phyloP scores from a whole-genome alignment of 2,888 invertebrate species.

The Scelioninae gen. 2 region DNA sequence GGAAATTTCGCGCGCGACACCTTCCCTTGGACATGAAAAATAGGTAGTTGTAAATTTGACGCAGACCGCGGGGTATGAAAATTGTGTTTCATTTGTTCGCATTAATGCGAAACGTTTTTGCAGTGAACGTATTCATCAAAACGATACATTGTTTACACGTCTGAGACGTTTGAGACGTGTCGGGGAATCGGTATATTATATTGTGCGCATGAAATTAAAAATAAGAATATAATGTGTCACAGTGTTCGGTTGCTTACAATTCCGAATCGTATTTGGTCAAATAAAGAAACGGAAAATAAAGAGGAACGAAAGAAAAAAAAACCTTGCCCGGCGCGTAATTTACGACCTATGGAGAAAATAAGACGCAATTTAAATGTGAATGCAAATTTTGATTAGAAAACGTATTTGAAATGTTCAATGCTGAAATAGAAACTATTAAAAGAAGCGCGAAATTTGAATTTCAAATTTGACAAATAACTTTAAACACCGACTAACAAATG shows the following conservation, averaged over 20 bases:
- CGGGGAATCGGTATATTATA: slow-evolving; percentile 41
- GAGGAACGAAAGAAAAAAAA: too few species aligned
- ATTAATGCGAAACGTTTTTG: slow-evolving; percentile 27
- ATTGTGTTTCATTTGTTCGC: slow-evolving; percentile 18
- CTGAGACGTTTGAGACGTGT: slow-evolving; percentile 35
- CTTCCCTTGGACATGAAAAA: slow-evolving; percentile 2
- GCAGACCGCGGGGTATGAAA: slow-evolving; percentile 4
- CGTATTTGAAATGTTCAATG: too few species aligned
- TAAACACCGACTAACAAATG: too few species aligned
- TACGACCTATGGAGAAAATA: too few species aligned
- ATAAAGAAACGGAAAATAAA: too few species aligned
- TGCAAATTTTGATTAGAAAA: too few species aligned
- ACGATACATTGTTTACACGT: slow-evolving; percentile 35
- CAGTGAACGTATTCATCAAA: slow-evolving; percentile 40
- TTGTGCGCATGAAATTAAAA: slow-evolving; percentile 41
- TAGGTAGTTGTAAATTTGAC: slow-evolving; percentile 11
- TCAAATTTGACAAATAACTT: too few species aligned
- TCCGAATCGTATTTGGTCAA: slow-evolving; percentile 13
- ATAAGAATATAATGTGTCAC: slow-evolving; percentile 35
- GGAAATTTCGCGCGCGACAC: not conserved
- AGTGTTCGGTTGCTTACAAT: slow-evolving; percentile 2
- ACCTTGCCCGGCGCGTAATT: too few species aligned
- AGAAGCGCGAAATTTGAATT: not conserved
- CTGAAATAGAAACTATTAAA: not conserved
- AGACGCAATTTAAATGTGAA: too few species aligned